Percentiles rank a stretch among this genome's conserved stretches.
phyloP scores from a whole-genome alignment of 2,888 invertebrate genomes.

The Cepaea hortensis region DNA sequence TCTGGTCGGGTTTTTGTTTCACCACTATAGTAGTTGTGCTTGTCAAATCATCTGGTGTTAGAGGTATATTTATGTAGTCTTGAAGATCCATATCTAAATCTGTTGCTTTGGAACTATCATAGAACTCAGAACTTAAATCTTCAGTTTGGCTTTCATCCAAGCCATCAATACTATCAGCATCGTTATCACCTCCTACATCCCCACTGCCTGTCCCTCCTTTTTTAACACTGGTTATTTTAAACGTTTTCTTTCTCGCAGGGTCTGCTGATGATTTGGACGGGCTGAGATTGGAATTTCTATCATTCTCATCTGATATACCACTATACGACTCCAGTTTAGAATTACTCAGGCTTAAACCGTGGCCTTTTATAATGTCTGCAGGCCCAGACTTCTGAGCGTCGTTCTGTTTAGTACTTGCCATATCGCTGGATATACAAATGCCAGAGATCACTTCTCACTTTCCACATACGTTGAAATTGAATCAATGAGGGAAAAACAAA shows the following conservation, averaged over 20 bases:
- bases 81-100: slow-evolving; percentile 77
- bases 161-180: slow-evolving; percentile 86
- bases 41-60: slow-evolving; percentile 73
- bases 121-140: slow-evolving; percentile 81
- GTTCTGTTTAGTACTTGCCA: slow-evolving; percentile 32
- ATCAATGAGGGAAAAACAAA: neutral
- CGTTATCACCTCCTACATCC: slow-evolving; percentile 57
- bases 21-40: slow-evolving; percentile 43
- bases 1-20: slow-evolving; percentile 61
- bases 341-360: neutral
- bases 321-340: slow-evolving; percentile 29
- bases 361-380: slow-evolving; percentile 8
- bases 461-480: neutral
- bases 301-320: slow-evolving; percentile 39
- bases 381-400: neutral
- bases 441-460: neutral
- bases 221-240: slow-evolving; percentile 92
- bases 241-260: slow-evolving; percentile 90
- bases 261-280: slow-evolving; percentile 53
- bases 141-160: slow-evolving; percentile 95
- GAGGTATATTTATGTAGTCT: slow-evolving; percentile 61
- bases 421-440: neutral
- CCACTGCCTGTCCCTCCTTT: slow-evolving; percentile 60
- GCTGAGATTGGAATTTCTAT: slow-evolving; percentile 41
- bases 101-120: slow-evolving; percentile 85